Evolutionary conservation across 2,888 invertebrate species (phyloP).

Genomic region (Pantelozetes paolii): DNA sequence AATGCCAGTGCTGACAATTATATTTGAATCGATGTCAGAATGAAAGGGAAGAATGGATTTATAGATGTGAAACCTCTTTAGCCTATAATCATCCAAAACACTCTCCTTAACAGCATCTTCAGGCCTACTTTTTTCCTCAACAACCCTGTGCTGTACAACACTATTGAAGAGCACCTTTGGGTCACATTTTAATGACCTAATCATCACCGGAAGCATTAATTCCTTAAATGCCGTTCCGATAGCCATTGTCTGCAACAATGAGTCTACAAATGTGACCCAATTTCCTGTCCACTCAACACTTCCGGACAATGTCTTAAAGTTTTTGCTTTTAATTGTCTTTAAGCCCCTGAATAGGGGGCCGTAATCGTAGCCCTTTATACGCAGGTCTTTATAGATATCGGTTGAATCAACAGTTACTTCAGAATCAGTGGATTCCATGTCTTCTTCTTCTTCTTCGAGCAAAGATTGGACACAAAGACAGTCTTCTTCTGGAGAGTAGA

Average conservation of each 20-base stretch:
- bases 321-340: conserved; percentile 57
- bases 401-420: conserved; percentile 43
- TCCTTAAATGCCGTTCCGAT: background rate
- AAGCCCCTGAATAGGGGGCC: conserved; percentile 76
- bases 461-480: conserved; percentile 66
- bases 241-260: conserved; percentile 31
- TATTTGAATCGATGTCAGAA: background rate
- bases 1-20: conserved; percentile 3
- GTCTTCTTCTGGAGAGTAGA: conserved; percentile 63
- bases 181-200: conserved; percentile 7
- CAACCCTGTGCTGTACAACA: background rate
- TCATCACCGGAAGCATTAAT: conserved; percentile 35
- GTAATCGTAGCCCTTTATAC: conserved; percentile 80
- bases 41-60: background rate
- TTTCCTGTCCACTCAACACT: conserved; percentile 42
- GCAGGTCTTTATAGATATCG: conserved; percentile 82
- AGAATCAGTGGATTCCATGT: background rate
- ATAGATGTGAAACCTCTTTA: background rate
- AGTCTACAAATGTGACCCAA: conserved; percentile 25
- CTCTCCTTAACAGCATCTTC: too few species aligned
- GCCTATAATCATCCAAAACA: background rate
- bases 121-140: background rate
- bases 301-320: conserved; percentile 59
- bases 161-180: conserved; percentile 26
- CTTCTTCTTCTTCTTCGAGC: background rate